Percentiles rank a stretch among this genome's conserved stretches.
These are phyloP conservation scores for Crypturellus undulatus DNA, from an alignment of 2,113 vertebrate genomes.

Conservation along the genomic window DNA sequence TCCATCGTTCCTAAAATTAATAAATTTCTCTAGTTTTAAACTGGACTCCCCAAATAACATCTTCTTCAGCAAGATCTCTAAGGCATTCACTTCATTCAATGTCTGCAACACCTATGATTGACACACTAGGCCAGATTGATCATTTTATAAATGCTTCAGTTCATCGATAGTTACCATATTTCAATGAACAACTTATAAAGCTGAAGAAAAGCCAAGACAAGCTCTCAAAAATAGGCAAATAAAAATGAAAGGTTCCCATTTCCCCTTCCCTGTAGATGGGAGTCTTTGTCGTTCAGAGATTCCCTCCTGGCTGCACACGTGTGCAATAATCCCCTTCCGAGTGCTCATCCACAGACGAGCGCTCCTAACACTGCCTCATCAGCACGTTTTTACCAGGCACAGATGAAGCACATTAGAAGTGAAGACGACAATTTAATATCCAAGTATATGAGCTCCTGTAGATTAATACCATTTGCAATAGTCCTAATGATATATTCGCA, in stretches of 20 bases:
- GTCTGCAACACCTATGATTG: background rate
- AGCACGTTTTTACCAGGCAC: background rate
- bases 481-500: background rate
- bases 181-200: background rate
- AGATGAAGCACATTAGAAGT: background rate
- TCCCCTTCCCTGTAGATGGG: background rate
- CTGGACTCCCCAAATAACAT: background rate
- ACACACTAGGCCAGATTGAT: background rate
- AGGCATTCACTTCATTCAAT: background rate
- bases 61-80: background rate
- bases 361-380: background rate
- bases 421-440: background rate
- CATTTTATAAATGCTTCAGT: background rate
- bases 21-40: background rate
- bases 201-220: background rate
- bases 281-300: background rate
- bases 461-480: background rate
- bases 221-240: background rate
- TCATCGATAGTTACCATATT: background rate
- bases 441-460: background rate
- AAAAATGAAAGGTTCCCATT: background rate
- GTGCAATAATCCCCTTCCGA: background rate
- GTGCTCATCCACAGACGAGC: background rate
- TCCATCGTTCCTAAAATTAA: conserved; percentile 90
- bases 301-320: background rate